These are phyloP conservation scores for Porites lutea DNA, from an alignment of 64 coral and sea anemone species.

Conservation along the genomic window DNA sequence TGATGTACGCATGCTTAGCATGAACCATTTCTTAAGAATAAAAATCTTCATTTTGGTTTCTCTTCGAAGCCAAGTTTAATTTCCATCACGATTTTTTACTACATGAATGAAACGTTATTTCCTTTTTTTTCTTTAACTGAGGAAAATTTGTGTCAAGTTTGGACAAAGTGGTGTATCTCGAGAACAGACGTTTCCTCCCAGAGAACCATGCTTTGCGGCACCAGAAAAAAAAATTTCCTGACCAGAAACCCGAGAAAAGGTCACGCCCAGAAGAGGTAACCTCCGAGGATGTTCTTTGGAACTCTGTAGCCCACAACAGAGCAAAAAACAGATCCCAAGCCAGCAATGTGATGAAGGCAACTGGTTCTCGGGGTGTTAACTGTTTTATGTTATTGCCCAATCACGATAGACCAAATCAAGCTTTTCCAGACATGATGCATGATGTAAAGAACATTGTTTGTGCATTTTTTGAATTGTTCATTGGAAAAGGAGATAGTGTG, in stretches of 20 bases:
- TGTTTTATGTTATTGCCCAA: slow-evolving; percentile 56
- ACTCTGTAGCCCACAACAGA: background rate
- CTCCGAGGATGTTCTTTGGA: slow-evolving; percentile 22
- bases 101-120: too few relatives aligned
- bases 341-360: slow-evolving; percentile 27
- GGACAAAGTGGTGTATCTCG: slow-evolving; percentile 54
- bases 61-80: too few relatives aligned
- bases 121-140: background rate
- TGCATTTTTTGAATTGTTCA: slow-evolving; percentile 18
- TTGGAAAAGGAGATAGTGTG: slow-evolving; percentile 16
- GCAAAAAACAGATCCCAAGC: slow-evolving; percentile 31
- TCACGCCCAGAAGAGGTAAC: background rate
- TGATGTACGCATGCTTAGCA: too few relatives aligned
- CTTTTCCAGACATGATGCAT: slow-evolving; percentile 68
- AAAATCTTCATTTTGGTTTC: too few relatives aligned
- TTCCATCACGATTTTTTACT: too few relatives aligned
- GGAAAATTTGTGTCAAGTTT: slow-evolving; percentile 23
- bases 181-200: slow-evolving; percentile 55
- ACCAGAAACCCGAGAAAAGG: background rate
- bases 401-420: slow-evolving; percentile 20
- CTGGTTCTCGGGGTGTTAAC: slow-evolving; percentile 20
- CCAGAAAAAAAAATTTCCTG: slow-evolving; percentile 16
- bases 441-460: slow-evolving; percentile 46
- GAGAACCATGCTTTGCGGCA: background rate
- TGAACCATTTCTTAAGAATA: too few relatives aligned